phyloP scores from a whole-genome alignment of 2,888 invertebrate genomes.

The Cinara cedri region DNA sequence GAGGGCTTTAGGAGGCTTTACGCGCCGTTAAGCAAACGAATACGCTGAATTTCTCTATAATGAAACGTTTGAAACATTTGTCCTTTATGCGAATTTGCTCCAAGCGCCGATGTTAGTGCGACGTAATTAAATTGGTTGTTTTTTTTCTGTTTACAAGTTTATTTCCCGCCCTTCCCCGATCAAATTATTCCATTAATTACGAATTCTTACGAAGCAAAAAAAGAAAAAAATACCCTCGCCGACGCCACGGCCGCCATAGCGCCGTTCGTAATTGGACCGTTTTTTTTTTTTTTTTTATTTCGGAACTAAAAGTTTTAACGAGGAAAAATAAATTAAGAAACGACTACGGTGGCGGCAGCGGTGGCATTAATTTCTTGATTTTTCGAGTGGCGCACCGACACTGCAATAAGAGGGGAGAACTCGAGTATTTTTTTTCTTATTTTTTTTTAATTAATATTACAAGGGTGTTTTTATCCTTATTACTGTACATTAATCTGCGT shows the following conservation, averaged over 20 bases:
- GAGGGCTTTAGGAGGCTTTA: too few relatives aligned
- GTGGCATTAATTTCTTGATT: slow-evolving; percentile 52
- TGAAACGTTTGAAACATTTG: too few relatives aligned
- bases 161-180: slow-evolving; percentile 32
- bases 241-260: background rate
- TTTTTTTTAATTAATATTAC: slow-evolving; percentile 52
- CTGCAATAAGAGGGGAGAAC: slow-evolving; percentile 18
- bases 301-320: slow-evolving; percentile 51
- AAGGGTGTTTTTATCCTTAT: slow-evolving; percentile 55
- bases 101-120: background rate
- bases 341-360: slow-evolving; percentile 2
- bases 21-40: too few relatives aligned
- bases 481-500: slow-evolving; percentile 54
- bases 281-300: slow-evolving; percentile 32
- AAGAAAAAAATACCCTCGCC: background rate
- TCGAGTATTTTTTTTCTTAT: slow-evolving; percentile 21
- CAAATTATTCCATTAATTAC: slow-evolving; percentile 56
- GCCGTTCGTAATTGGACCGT: slow-evolving; percentile 48
- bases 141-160: slow-evolving; percentile 45
- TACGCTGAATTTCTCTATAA: too few relatives aligned
- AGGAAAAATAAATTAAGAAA: slow-evolving; percentile 57
- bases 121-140: slow-evolving; percentile 45
- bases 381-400: slow-evolving; percentile 41
- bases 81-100: too few relatives aligned
- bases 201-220: slow-evolving; percentile 20